A percentile compares a stretch with the other conserved stretches of the same genome.
Evolutionary conservation across 2,113 vertebrate genomes (phyloP).

Genomic region (Pygoscelis adeliae): DNA sequence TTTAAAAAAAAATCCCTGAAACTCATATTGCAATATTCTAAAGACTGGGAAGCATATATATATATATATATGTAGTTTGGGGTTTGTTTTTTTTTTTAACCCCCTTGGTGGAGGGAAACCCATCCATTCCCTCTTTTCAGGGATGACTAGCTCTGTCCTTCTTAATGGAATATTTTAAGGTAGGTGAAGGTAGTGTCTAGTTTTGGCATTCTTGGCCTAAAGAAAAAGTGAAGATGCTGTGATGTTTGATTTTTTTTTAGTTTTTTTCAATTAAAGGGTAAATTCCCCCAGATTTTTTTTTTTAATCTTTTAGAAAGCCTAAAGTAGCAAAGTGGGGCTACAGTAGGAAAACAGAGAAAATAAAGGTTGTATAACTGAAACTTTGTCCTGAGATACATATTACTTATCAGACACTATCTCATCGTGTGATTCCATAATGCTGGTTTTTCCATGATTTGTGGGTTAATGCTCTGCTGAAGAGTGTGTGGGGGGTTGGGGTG

Average conservation of each 20-base stretch:
- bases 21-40: background rate
- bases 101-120: background rate
- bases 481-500: too few relatives aligned
- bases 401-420: background rate
- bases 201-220: background rate
- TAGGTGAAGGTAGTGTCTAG: background rate
- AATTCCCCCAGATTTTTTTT: background rate
- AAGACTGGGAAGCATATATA: fast-evolving
- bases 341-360: background rate
- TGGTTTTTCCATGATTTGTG: background rate
- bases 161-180: background rate
- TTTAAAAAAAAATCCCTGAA: background rate
- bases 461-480: background rate
- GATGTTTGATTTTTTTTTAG: background rate
- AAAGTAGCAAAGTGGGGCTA: background rate
- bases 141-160: background rate
- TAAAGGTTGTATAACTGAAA: background rate
- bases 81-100: background rate
- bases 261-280: background rate
- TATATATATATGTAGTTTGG: background rate
- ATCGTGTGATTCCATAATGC: background rate
- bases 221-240: background rate
- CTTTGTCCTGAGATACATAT: background rate
- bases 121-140: background rate
- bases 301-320: background rate